Base-by-base conservation (phyloP, 2,888 invertebrate genomes). In the Hirudinaria manillensis region DNA sequence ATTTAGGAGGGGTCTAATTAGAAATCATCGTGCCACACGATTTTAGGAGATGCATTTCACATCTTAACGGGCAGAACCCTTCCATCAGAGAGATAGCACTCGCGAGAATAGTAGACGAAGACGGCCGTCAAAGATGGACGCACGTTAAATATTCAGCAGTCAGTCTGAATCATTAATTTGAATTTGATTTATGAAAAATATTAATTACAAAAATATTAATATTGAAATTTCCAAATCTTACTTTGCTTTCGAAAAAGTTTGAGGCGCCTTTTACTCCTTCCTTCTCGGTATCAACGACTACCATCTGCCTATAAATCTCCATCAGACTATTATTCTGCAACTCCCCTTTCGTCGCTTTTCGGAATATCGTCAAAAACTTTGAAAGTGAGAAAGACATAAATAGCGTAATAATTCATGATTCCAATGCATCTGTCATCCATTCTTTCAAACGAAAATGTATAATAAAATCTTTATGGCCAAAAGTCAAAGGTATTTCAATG, bases 211-310 rank as follows among this genome's bases (percentile, higher is more conserved):
- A 45, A 45, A 45, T 16, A 45, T 45, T 45, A 45, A 45, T 45
- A 10, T 45, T 45, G 16, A 45, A n/a, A 45, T 2, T 45, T 45
- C 16, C 45, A 45, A 3, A 19, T 75, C 76, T 84, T n/a, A 91
- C 91, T 87, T 96, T 96, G 0, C 94, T 93, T 87, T 95, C 94
- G 83, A 96, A 96, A 88, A 96, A 96, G 83, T 91, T 91, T 84
- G 94, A 95, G 36, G 96, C 96, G 21, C 94, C 96, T 79, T 91
- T 91, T 0, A 96, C 95, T 0, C 96, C 96, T 29, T 94, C 94
- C 87, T 93, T 91, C 79, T 94, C 93, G 0, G 96, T 95, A 83
- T 94, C 91, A 77, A 96, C 92, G 87, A 94, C 94, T 7, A 93
- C 92, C 45, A 95, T 87, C 76, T 83, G 82, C 79, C 90, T 89